phyloP scores from a whole-genome alignment of 2,113 vertebrate genomes.

The Solea senegalensis region DNA sequence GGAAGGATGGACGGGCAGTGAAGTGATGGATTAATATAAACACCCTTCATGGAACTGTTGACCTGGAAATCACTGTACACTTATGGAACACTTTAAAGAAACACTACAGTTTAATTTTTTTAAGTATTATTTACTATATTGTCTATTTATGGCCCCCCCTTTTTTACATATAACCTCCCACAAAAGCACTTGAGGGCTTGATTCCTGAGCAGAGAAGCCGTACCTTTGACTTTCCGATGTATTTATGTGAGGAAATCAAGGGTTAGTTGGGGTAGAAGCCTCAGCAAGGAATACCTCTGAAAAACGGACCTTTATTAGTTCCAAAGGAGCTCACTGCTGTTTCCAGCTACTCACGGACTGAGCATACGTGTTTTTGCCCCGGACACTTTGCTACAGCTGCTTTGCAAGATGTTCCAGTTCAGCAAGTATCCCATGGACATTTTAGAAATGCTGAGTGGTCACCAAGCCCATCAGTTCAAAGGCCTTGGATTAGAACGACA shows the following conservation, averaged over 20 bases:
- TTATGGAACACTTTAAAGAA: constrained; percentile 53
- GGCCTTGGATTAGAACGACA: constrained; percentile 83
- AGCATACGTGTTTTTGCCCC: constrained; percentile 26
- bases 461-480: constrained; percentile 86
- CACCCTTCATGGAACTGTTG: constrained; percentile 28
- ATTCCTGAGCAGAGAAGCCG: constrained; percentile 11
- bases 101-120: constrained; percentile 66
- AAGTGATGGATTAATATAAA: constrained; percentile 22
- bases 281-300: constrained; percentile 22
- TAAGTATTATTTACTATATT: constrained; percentile 45
- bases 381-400: constrained; percentile 48
- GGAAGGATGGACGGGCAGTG: constrained; percentile 12
- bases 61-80: constrained; percentile 1
- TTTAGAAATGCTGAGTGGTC: constrained; percentile 85
- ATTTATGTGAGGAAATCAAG: constrained; percentile 35
- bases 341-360: constrained; percentile 32
- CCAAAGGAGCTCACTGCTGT: constrained; percentile 36
- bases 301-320: neutral
- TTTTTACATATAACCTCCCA: constrained; percentile 16
- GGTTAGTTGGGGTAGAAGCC: neutral
- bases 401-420: constrained; percentile 84
- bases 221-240: constrained; percentile 14
- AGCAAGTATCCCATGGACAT: constrained; percentile 88
- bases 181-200: constrained; percentile 61
- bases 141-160: constrained; percentile 63